phyloP scores from a whole-genome alignment of 2,888 invertebrate species.

The Taphrorychus bicolor region DNA sequence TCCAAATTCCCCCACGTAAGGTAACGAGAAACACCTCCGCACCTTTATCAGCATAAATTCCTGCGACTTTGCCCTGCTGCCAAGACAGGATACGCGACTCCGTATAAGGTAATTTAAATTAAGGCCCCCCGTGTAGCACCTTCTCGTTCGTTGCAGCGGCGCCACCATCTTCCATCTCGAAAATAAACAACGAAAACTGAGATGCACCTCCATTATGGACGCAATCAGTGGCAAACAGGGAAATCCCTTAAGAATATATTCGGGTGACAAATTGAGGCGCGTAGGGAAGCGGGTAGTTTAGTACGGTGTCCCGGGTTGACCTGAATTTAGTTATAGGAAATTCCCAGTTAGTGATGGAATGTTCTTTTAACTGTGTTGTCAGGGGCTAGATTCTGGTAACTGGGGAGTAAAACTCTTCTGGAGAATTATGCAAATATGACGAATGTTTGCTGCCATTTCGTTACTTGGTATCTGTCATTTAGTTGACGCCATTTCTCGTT shows the following conservation, averaged over 20 bases:
- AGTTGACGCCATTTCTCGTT: too few species aligned
- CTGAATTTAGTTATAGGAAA: too few species aligned
- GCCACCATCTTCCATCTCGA: constrained; percentile 9
- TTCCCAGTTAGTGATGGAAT: too few species aligned
- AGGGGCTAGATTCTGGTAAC: too few species aligned
- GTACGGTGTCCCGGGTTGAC: neutral
- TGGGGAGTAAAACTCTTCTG: too few species aligned
- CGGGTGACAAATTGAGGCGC: constrained; percentile 7
- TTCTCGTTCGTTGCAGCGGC: constrained; percentile 18
- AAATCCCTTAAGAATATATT: constrained; percentile 28
- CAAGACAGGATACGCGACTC: constrained; percentile 24
- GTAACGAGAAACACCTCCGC: constrained; percentile 28
- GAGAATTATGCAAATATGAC: too few species aligned
- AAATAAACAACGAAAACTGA: constrained; percentile 42
- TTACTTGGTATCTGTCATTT: too few species aligned
- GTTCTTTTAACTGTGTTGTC: too few species aligned
- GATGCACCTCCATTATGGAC: constrained; percentile 42
- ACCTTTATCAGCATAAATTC: constrained; percentile 35
- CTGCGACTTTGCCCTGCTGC: constrained; percentile 29
- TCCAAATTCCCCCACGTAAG: constrained; percentile 17
- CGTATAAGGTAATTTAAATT: constrained; percentile 35
- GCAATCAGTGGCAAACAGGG: constrained; percentile 41
- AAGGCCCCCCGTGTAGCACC: constrained; percentile 22
- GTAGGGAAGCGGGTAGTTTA: neutral
- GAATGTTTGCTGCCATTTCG: too few species aligned